Conservation (phyloP, 1,140 invertebrate species). For the Monomorium pharaonis region DNA sequence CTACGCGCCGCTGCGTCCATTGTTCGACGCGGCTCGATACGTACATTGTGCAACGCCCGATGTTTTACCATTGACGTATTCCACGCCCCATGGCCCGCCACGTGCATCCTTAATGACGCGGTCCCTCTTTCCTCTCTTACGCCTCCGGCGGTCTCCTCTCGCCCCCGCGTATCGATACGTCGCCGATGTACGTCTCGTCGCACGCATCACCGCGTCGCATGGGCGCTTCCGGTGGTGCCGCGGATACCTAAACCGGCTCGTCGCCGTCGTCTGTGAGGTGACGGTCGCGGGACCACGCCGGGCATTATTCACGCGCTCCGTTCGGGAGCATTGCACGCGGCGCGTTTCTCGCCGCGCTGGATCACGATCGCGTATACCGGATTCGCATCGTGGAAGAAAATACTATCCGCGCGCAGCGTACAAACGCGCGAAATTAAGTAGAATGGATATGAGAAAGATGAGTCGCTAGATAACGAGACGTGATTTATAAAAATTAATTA, state of each 20-base stretch:
- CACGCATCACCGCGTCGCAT: constrained; percentile 73
- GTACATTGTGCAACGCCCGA: constrained; percentile 73
- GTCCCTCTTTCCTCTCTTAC: background rate
- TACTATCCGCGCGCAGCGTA: background rate
- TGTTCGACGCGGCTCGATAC: constrained; percentile 81
- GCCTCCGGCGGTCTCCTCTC: background rate
- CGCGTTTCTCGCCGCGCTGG: background rate
- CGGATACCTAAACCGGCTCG: constrained; percentile 12
- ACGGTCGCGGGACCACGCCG: background rate
- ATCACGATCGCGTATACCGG: background rate
- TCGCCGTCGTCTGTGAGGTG: constrained; percentile 7
- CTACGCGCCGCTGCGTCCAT: constrained; percentile 71
- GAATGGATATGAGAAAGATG: background rate
- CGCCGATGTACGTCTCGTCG: constrained; percentile 60
- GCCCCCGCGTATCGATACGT: background rate
- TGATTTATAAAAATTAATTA: too few species aligned
- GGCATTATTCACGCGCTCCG: constrained; percentile 7
- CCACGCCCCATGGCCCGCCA: constrained; percentile 32
- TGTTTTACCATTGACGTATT: constrained; percentile 73
- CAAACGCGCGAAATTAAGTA: background rate
- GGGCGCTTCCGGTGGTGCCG: constrained; percentile 70
- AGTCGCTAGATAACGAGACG: background rate
- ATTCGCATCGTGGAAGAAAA: background rate
- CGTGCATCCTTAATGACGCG: constrained; percentile 74
- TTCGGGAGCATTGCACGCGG: constrained; percentile 23